These are phyloP conservation scores for Eueremaeus valkanovi DNA, from an alignment of 2,888 invertebrate genomes.

Conservation along the genomic window DNA sequence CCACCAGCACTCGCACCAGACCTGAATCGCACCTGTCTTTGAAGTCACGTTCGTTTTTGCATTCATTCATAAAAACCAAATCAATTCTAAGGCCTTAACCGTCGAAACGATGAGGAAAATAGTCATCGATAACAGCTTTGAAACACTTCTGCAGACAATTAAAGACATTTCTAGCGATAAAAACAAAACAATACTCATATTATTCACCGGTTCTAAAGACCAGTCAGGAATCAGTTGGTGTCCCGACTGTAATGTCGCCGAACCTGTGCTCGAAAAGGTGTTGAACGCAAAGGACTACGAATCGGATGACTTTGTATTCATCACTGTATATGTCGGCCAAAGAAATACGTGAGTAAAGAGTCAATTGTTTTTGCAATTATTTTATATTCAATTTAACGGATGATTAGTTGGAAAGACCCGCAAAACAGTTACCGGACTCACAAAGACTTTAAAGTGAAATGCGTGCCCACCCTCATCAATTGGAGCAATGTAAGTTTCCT, in stretches of 20 bases:
- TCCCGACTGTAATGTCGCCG: slow-evolving; percentile 63
- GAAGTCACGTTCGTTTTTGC: slow-evolving; percentile 11
- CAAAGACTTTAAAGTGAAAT: slow-evolving; percentile 64
- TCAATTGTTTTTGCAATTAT: slow-evolving; percentile 23
- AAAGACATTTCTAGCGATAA: slow-evolving; percentile 16
- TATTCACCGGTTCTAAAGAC: slow-evolving; percentile 65
- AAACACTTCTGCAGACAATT: background rate
- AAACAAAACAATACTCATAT: slow-evolving; percentile 56
- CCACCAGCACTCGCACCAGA: too few relatives aligned
- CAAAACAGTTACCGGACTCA: slow-evolving; percentile 77
- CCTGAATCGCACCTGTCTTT: slow-evolving; percentile 33
- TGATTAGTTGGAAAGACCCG: slow-evolving; percentile 72
- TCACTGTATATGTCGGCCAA: slow-evolving; percentile 33
- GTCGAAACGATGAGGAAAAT: slow-evolving; percentile 16
- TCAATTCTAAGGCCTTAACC: background rate
- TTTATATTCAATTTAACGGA: background rate
- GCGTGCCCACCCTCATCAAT: slow-evolving; percentile 73
- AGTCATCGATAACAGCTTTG: background rate
- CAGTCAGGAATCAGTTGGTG: slow-evolving; percentile 77
- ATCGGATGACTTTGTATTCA: slow-evolving; percentile 20
- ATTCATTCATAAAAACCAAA: background rate
- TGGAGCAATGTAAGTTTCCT: slow-evolving; percentile 61
- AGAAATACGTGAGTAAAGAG: slow-evolving; percentile 33
- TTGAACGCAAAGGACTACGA: background rate
- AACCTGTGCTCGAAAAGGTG: slow-evolving; percentile 33